Base-by-base conservation (phyloP, 2,797 vertebrate genomes). In the Microctenopoma steveboyesi region DNA sequence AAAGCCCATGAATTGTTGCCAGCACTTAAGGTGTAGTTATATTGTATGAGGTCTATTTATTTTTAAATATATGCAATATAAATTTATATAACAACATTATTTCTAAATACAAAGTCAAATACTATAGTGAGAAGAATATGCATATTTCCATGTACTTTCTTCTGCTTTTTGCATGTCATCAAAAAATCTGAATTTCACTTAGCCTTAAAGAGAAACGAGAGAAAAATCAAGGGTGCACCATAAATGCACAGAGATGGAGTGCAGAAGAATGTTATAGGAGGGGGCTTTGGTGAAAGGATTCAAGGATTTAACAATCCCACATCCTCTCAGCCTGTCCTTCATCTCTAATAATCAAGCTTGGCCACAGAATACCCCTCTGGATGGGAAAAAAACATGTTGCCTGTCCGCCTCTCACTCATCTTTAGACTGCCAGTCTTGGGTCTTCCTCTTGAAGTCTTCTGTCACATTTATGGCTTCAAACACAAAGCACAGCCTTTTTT, bases 341-440 rank as follows among this genome's bases (percentile, higher is more conserved):
- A 93, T 94, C 89, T 94, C 83, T 89, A 90, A 94, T 93, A 94
- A 93, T 92, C 92, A 92, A 93, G 89, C 91, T 91, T 92, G 93
- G 93, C 92, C 90, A 86, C 88, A 92, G 87, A 92, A 91, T 92
- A 88, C 92, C 89, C 88, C 91, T 91, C 89, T 89, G 91, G 87
- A 90, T 87, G 81, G 87, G 59, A 87, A 84, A 90, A 88, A 92
- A 91, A 87, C 90, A 89, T 92, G 91, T 89, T 87, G 89, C 87
- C 91, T 87, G 86, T 88, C 91, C 82, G 88, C 88, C 87, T 90
- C 88, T 93, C 91, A 91, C 91, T 94, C 92, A 91, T 93, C 91
- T 92, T 88, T 87, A 91, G 87, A 87, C 92, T 91, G 90, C 89
- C 93, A 91, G 91, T 93, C 93, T 91, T 82, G 88, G 83, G 88